Evolutionary conservation across 2,113 vertebrate species (phyloP).

Genomic region (Capra hircus): DNA sequence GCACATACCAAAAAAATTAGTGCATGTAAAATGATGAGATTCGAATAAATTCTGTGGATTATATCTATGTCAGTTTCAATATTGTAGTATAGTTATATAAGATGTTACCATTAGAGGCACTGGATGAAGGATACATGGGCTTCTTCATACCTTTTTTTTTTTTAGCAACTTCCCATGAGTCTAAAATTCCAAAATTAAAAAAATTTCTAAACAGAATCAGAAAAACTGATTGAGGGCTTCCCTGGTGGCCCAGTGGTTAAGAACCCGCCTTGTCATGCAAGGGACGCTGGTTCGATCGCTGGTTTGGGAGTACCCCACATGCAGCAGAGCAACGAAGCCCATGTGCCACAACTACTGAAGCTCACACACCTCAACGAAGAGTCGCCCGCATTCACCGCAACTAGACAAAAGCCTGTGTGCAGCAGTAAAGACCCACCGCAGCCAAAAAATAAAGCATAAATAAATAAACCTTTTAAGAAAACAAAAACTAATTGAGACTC

Average conservation of each 20-base stretch:
- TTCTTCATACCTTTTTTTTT: not conserved
- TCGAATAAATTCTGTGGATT: not conserved
- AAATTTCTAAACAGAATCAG: not conserved
- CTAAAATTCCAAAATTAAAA: not conserved
- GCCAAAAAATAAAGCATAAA: not conserved
- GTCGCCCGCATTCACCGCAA: not conserved
- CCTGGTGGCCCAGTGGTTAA: not conserved
- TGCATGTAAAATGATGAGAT: not conserved
- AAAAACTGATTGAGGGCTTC: not conserved
- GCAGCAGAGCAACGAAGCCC: not conserved
- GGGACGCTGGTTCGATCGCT: not conserved
- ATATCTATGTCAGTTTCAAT: not conserved
- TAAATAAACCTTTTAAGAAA: not conserved
- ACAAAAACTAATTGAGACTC: not conserved
- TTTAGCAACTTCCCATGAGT: not conserved
- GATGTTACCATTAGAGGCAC: not conserved
- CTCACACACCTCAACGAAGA: not conserved
- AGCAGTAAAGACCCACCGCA: not conserved
- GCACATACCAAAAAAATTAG: not conserved
- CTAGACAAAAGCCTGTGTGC: not conserved
- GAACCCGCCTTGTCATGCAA: fast-evolving
- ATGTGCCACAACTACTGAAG: not conserved
- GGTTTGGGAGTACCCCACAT: not conserved
- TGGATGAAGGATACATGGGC: not conserved
- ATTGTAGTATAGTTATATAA: not conserved